Conservation (phyloP, 1,140 invertebrate species). For the Aradophagus sp. region DNA sequence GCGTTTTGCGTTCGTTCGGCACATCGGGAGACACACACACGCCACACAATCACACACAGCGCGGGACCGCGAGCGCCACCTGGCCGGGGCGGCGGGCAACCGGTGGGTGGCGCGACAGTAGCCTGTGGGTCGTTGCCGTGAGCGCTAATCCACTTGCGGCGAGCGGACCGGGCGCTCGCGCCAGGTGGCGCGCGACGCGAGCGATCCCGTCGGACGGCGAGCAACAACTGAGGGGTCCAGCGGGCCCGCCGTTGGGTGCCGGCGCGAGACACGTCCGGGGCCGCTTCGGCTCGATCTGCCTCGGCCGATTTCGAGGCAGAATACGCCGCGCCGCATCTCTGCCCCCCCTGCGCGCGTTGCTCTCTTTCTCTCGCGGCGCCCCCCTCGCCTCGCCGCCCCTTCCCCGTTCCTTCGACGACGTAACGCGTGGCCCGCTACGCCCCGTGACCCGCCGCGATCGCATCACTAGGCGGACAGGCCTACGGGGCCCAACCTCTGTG, state of each 20-base stretch:
- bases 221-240: constrained; percentile 68
- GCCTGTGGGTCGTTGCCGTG: too few species aligned
- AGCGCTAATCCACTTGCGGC: neutral
- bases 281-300: constrained; percentile 63
- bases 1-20: too few species aligned
- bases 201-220: constrained; percentile 63
- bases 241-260: constrained; percentile 54
- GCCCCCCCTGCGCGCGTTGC: constrained; percentile 43
- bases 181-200: constrained; percentile 23
- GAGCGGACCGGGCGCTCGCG: neutral
- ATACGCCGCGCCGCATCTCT: constrained; percentile 53
- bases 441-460: constrained; percentile 62
- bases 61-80: too few species aligned
- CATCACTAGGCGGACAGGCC: constrained; percentile 63
- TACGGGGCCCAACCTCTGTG: constrained; percentile 69
- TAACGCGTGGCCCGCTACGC: constrained; percentile 58
- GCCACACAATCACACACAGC: too few species aligned
- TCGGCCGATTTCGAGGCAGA: constrained; percentile 59
- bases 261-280: constrained; percentile 67
- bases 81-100: too few species aligned
- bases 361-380: constrained; percentile 46
- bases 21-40: too few species aligned
- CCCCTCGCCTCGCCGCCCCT: constrained; percentile 19
- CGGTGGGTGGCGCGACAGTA: too few species aligned
- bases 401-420: constrained; percentile 35